Base-by-base conservation (phyloP, 2,113 vertebrate genomes). In the Heterotilapia buettikoferi region DNA sequence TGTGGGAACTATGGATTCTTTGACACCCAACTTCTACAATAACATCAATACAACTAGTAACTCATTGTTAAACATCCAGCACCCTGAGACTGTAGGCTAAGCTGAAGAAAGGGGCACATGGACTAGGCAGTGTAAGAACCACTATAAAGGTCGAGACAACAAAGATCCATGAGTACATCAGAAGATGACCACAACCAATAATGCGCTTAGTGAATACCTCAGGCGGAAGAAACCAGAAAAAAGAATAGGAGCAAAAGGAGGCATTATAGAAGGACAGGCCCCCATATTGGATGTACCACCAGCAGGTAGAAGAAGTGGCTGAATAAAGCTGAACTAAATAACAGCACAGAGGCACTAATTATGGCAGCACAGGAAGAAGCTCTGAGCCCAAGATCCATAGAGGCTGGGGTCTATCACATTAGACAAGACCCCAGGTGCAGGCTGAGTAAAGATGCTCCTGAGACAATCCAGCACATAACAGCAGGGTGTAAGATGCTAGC, bases 251-350 rank as follows among this genome's bases (percentile, higher is more conserved):
- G 18, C 47, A 5, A 52, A 52, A 19, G 4, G 18, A n/a, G 50
- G 19, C 19, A 53, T 53, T 1, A 21, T 53, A 2, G 52, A 53
- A 53, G 52, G 52, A 53, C 52, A 53, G 52, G 19, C 52, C 19
- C 19, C 5, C 52, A 3, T 53, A 53, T 53, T 1, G 3, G 0
- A 53, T 53, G 52, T 6, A 1, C 19, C 52, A 53, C 19, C 52
- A 53, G 52, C 19, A 53, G 52, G 52, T 1, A 53, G 19, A 21
- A 53, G 52, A 53, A 6, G 19, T 53, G 52, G 9, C 52, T 21
- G 19, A 53, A 53, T 21, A 53, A 53, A 21, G 52, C 52, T 53
- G 52, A 53, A 53, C 52, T 21, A 53, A 54, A 54, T 11, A 11
- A 53, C 19, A n/a, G 52, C 52, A 53, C 52, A n/a, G 19, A 52